Evolutionary conservation across 2,797 vertebrate species (phyloP).

Genomic region (Anolis apletophallus): DNA sequence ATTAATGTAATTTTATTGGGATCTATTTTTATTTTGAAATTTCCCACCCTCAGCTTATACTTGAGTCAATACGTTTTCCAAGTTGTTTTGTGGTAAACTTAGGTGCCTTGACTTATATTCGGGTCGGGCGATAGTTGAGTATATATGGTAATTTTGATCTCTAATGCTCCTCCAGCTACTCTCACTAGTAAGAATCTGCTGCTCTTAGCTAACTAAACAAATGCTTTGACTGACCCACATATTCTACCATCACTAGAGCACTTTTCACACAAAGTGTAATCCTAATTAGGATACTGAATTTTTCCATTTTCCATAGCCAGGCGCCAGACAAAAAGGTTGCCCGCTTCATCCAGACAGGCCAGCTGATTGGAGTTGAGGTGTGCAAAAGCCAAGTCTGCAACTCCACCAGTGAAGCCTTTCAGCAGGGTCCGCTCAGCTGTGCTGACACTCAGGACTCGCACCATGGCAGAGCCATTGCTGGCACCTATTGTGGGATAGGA

Average conservation of each 20-base stretch:
- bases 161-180: too few relatives aligned
- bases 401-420: constrained; percentile 93
- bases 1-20: too few relatives aligned
- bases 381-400: constrained; percentile 97
- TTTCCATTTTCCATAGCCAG: constrained; percentile 90
- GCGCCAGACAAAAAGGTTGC: constrained; percentile 96
- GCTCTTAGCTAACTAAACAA: too few relatives aligned
- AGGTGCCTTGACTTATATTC: too few relatives aligned
- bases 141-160: too few relatives aligned
- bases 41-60: too few relatives aligned
- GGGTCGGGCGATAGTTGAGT: too few relatives aligned
- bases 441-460: constrained; percentile 92
- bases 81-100: too few relatives aligned
- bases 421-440: constrained; percentile 91
- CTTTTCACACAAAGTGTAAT: fast-evolving
- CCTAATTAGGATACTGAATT: constrained; percentile 92
- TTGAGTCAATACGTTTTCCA: too few relatives aligned
- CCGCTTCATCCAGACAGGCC: constrained; percentile 96
- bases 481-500: constrained; percentile 80
- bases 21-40: too few relatives aligned
- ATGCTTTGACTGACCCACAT: background rate
- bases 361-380: constrained; percentile 95
- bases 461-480: constrained; percentile 92
- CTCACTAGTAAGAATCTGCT: too few relatives aligned
- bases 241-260: background rate